A percentile compares a stretch with the other conserved stretches of the same genome.
Conservation (phyloP, 2,797 vertebrate species). For the Eospalax fontanierii region DNA sequence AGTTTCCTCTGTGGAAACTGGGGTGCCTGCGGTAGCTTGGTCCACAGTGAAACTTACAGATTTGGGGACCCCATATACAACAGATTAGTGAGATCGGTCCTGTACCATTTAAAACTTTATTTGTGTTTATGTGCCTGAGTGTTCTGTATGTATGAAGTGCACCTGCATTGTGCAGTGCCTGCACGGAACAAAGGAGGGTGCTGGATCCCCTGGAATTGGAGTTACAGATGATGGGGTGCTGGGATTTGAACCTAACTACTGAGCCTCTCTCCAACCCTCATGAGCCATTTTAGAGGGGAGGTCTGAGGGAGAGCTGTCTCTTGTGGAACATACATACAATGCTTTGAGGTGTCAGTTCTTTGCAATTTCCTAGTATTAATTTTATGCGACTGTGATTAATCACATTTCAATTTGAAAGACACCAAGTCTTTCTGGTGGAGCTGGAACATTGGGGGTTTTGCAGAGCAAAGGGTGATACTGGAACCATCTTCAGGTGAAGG, state of each 20-base stretch:
- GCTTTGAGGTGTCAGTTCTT: conserved; percentile 29
- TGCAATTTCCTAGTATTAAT: conserved; percentile 33
- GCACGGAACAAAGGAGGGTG: no score
- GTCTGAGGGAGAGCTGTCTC: no score
- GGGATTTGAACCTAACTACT: no score
- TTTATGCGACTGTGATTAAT: conserved; percentile 2
- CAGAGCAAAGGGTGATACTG: conserved; percentile 30
- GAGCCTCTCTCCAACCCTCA: no score
- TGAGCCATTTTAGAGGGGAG: no score
- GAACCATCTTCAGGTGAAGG: conserved; percentile 26
- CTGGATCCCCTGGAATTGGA: no score
- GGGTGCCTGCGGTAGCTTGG: background rate
- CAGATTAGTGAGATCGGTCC: background rate
- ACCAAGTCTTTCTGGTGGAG: background rate
- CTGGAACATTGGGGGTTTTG: conserved; percentile 2
- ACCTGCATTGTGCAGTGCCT: no score
- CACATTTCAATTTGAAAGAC: conserved; percentile 50
- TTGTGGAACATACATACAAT: background rate
- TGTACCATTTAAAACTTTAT: background rate
- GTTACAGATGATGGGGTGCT: no score
- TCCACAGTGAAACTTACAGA: background rate
- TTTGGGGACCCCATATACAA: background rate
- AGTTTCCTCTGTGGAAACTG: background rate
- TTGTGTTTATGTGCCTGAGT: no score
- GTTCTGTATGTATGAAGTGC: no score